A percentile compares a stretch with the other conserved stretches of the same genome.
Evolutionary conservation across 2,113 vertebrate genomes (phyloP).

Genomic region (Corydoras maculifer): DNA sequence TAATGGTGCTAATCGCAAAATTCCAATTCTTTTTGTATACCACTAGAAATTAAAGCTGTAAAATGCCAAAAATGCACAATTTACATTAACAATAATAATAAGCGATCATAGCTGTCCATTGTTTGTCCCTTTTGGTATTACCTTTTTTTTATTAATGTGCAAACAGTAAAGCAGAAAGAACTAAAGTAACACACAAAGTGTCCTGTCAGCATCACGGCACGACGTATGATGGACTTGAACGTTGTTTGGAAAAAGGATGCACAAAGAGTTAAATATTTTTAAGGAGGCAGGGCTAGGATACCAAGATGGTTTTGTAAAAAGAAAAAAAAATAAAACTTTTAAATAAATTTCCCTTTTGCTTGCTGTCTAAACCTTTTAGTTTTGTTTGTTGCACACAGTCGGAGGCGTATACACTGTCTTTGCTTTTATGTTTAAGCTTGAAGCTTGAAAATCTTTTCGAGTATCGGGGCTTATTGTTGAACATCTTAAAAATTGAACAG

Average conservation of each 20-base stretch:
- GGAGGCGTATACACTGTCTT: conserved; percentile 55
- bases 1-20: conserved; percentile 86
- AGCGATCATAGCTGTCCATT: conserved; percentile 36
- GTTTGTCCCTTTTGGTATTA: conserved; percentile 9
- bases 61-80: conserved; percentile 53
- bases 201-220: conserved; percentile 45
- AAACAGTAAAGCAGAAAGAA: conserved; percentile 41
- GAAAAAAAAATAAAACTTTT: conserved; percentile 67
- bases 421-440: conserved; percentile 36
- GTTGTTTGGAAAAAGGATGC: conserved; percentile 34
- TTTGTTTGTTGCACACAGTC: conserved; percentile 53
- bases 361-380: conserved; percentile 55
- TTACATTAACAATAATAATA: conserved; percentile 53
- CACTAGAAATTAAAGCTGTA: conserved; percentile 61
- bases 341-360: conserved; percentile 69
- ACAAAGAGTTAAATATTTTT: conserved; percentile 42
- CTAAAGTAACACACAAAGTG: conserved; percentile 38
- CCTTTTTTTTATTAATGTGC: conserved; percentile 30
- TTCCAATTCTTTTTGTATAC: conserved; percentile 67
- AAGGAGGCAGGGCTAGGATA: conserved; percentile 57
- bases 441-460: conserved; percentile 44
- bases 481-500: conserved; percentile 50
- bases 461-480: conserved; percentile 52
- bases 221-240: conserved; percentile 45
- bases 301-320: conserved; percentile 52